Conservation (phyloP, 2,113 vertebrate genomes). For the Leucopsar rothschildi region DNA sequence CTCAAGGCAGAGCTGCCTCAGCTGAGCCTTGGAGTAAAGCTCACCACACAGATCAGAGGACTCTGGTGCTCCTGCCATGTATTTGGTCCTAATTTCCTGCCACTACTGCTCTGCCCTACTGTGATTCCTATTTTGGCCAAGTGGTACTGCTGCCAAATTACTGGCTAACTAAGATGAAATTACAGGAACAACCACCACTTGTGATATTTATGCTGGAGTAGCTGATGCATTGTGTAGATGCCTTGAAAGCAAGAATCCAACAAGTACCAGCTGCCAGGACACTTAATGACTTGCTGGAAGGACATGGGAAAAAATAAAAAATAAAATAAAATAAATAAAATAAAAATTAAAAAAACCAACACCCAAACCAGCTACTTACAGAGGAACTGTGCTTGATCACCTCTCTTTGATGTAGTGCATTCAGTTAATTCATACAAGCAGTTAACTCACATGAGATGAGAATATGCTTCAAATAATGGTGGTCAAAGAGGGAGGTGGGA, state of each 20-base stretch:
- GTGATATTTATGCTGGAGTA: not conserved
- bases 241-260: not conserved
- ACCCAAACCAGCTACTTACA: not conserved
- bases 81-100: not conserved
- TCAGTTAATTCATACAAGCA: not conserved
- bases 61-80: not conserved
- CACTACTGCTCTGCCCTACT: not conserved
- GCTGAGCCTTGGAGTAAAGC: not conserved
- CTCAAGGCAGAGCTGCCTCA: not conserved
- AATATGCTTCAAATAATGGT: not conserved
- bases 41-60: not conserved
- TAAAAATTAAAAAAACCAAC: not conserved
- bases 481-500: fast-evolving
- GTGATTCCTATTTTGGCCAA: not conserved
- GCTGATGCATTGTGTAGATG: not conserved
- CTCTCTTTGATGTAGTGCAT: not conserved
- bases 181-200: not conserved
- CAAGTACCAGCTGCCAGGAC: not conserved
- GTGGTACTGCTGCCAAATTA: not conserved
- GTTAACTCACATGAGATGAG: not conserved
- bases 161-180: not conserved
- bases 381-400: not conserved
- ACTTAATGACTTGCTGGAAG: not conserved
- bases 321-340: not conserved
- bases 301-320: not conserved